A percentile compares a stretch with the other conserved stretches of the same genome.
These are phyloP conservation scores for Plusia festucae DNA, from an alignment of 2,888 invertebrate species.

Conservation along the genomic window DNA sequence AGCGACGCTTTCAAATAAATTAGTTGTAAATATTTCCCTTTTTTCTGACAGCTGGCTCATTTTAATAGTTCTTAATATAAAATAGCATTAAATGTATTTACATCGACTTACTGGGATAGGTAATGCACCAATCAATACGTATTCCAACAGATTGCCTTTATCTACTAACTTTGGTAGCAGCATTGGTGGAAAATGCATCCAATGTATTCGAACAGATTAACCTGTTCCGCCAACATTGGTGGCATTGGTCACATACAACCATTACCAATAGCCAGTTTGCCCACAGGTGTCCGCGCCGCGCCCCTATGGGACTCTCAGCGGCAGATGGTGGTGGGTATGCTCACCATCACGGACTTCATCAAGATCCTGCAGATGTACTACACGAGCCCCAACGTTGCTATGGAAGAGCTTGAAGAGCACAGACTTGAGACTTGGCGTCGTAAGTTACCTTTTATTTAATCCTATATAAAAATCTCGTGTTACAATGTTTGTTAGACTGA, in stretches of 20 bases:
- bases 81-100: too few relatives aligned
- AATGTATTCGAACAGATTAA: too few relatives aligned
- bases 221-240: not conserved
- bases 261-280: constrained; percentile 47
- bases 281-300: constrained; percentile 96
- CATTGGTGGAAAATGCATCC: too few relatives aligned
- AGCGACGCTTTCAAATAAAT: not conserved
- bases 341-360: constrained; percentile 99
- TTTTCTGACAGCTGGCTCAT: not conserved
- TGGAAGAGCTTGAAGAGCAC: constrained; percentile 99
- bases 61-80: not conserved
- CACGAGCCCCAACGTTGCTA: constrained; percentile 96
- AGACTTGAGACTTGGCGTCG: constrained; percentile 98
- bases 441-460: constrained; percentile 75
- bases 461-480: too few relatives aligned
- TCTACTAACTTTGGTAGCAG: not conserved
- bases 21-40: too few relatives aligned
- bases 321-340: constrained; percentile 99
- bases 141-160: too few relatives aligned
- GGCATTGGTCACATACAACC: constrained; percentile 6
- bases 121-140: too few relatives aligned
- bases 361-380: constrained; percentile 99
- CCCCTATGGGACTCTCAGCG: constrained; percentile 98
- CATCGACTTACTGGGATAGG: too few relatives aligned
- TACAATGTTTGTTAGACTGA: too few relatives aligned